Evolutionary conservation across 2,113 vertebrate genomes (phyloP).

Genomic region (Prunella fulvescens): DNA sequence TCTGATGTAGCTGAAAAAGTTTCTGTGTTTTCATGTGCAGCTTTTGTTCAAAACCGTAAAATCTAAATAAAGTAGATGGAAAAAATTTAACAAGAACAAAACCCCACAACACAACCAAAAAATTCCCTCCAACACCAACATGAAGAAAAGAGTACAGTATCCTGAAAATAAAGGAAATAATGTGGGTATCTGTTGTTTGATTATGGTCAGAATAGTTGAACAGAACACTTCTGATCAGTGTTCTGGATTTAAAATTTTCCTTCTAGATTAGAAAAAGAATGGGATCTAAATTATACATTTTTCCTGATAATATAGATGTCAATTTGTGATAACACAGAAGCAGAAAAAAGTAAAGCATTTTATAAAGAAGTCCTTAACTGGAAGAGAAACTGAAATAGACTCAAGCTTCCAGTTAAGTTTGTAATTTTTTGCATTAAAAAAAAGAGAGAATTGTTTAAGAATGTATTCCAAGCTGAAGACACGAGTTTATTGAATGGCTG

Average conservation of each 20-base stretch:
- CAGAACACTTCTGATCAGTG: not conserved
- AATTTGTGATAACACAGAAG: not conserved
- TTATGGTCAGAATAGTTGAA: not conserved
- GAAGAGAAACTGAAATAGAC: not conserved
- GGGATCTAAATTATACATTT: not conserved
- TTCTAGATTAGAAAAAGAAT: not conserved
- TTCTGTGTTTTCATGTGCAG: not conserved
- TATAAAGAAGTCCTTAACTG: not conserved
- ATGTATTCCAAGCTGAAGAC: conserved; percentile 22
- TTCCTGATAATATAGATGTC: not conserved
- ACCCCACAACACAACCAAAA: not conserved
- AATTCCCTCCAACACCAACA: accelerated
- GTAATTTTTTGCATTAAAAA: not conserved
- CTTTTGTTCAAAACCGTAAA: not conserved
- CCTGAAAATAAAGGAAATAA: not conserved
- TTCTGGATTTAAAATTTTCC: not conserved
- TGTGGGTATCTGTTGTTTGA: not conserved
- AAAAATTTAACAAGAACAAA: not conserved
- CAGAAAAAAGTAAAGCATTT: not conserved
- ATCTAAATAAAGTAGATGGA: not conserved
- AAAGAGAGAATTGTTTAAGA: not conserved
- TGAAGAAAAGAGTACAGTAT: not conserved
- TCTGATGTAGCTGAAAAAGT: not conserved
- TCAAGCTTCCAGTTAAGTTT: not conserved
- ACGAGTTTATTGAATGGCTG: conserved; percentile 65